Evolutionary conservation across 2,113 vertebrate species (phyloP).

Genomic region (Daphoenositta chrysoptera): DNA sequence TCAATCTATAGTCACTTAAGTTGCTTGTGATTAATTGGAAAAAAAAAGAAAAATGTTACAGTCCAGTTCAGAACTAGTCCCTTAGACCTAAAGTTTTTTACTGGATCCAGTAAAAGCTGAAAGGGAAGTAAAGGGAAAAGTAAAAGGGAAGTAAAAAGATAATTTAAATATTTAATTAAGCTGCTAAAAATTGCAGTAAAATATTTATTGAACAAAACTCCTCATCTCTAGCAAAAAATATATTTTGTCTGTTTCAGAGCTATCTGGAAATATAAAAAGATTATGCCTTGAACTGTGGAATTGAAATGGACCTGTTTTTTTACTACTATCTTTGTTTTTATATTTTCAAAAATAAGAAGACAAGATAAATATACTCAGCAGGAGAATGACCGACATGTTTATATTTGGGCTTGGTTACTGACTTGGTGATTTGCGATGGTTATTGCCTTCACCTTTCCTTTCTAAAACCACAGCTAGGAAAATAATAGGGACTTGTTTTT

Average conservation of each 20-base stretch:
- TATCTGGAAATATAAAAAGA: background rate
- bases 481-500: background rate
- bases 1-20: background rate
- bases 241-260: background rate
- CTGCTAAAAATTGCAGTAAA: constrained; percentile 5
- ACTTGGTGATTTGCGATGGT: background rate
- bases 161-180: constrained; percentile 20
- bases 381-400: background rate
- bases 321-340: background rate
- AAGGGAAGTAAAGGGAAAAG: constrained; percentile 6
- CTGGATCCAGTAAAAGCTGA: background rate
- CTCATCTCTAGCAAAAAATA: background rate
- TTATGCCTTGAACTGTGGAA: background rate
- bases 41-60: background rate
- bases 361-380: background rate
- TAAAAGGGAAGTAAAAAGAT: background rate
- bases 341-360: background rate
- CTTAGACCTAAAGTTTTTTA: background rate
- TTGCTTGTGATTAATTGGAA: background rate
- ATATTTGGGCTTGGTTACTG: background rate
- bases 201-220: background rate
- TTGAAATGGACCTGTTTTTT: background rate
- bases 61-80: background rate
- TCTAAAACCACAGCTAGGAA: background rate
- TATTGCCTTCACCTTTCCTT: background rate